Evolutionary conservation across 2,888 invertebrate species (phyloP), one percentile per base, ranked within the genome.

Genomic region (Mesoligia furuncula): DNA sequence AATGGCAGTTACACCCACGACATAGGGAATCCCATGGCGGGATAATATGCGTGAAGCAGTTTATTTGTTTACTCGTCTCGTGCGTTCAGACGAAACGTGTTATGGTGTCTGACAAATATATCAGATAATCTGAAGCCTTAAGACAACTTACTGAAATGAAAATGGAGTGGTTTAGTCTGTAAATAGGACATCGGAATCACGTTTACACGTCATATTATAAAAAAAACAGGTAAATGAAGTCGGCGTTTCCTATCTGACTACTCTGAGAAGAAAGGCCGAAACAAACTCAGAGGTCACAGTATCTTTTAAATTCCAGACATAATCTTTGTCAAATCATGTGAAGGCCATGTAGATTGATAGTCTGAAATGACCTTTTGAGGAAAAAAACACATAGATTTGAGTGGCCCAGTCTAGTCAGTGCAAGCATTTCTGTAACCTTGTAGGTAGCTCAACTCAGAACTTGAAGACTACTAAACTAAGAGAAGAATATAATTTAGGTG

Each of bases 21-120:
- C 73, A 74, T 70, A 62, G 86, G 84, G 70, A 84, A 75, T 84
- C 73, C 84, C 84, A 83, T 73, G n/a, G 51, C 13, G 71, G 57
- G 73, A 54, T 69, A 66, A 68, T 72, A 36, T 69, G 70, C 42
- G 71, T 75, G 72, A 73, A 76, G 72, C 57, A 51, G 57, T 77
- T 78, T 82, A 73, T 84, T 68, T 84, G 68, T 81, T 81, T 74
- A 67, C 36, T 59, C 20, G 57, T 77, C 64, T 67, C 15, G 59
- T 73, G 31, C 48, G 20, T 51, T 75, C 54, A 71, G 71, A 51
- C 42, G 2, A 71, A 77, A 57, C 57, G 31, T 62, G 45, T 54
- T 83, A 65, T 69, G 45, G 31, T 69, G 36, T 54, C 45, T 61
- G 48, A 70, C 20, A 36, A 70, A 61, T 76, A 69, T 36, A 8